Percentiles rank a stretch among this genome's conserved stretches.
These are phyloP conservation scores for Saiga tatarica DNA, from an alignment of 2,113 vertebrate species.

Conservation along the genomic window DNA sequence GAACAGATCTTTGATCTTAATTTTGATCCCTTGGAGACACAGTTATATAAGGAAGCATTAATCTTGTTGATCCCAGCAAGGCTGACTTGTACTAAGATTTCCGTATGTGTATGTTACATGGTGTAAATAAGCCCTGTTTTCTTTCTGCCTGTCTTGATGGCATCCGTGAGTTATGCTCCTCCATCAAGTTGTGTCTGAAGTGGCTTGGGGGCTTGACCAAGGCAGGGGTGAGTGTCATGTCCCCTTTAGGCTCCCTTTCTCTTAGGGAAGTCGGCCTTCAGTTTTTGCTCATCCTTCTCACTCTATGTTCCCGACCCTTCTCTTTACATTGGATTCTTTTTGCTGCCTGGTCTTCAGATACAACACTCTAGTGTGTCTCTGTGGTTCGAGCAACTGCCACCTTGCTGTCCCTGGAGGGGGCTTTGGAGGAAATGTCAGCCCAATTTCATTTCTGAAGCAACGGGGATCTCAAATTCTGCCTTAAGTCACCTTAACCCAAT, in stretches of 20 bases:
- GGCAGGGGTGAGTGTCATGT: background rate
- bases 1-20: background rate
- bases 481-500: conserved; percentile 47
- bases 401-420: background rate
- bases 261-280: background rate
- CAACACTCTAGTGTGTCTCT: background rate
- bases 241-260: background rate
- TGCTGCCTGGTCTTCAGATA: background rate
- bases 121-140: background rate
- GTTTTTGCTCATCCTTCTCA: background rate
- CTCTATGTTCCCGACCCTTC: background rate
- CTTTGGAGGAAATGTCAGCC: background rate
- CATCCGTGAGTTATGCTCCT: background rate
- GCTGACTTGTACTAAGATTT: background rate
- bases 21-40: background rate
- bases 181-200: background rate
- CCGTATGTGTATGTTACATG: background rate
- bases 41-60: background rate
- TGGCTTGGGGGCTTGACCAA: background rate
- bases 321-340: background rate
- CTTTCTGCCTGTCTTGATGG: background rate
- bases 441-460: conserved; percentile 22
- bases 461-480: conserved; percentile 5
- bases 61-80: background rate
- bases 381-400: background rate